Conservation (phyloP, 2,797 vertebrate genomes). For the Myiotriccus ornatus region DNA sequence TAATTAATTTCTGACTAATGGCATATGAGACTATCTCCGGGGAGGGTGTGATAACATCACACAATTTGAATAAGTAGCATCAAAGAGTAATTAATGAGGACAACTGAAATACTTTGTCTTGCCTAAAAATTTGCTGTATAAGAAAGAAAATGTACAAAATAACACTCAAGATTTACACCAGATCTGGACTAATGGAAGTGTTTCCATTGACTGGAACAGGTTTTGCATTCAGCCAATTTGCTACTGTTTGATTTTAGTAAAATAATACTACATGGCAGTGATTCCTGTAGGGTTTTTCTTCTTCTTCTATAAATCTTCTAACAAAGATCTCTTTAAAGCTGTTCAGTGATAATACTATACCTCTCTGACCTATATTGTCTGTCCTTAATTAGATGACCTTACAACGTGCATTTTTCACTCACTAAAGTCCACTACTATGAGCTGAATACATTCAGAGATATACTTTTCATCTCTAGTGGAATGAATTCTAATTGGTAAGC, state of each 20-base stretch:
- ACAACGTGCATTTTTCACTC: neutral
- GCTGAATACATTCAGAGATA: constrained; percentile 6
- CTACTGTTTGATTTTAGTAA: neutral
- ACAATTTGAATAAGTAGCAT: neutral
- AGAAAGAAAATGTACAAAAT: neutral
- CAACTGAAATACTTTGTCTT: neutral
- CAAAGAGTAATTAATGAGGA: constrained; percentile 7
- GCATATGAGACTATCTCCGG: neutral
- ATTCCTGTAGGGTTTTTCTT: neutral
- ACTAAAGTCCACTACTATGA: neutral
- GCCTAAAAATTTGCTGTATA: neutral
- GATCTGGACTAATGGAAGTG: neutral
- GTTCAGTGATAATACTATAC: neutral
- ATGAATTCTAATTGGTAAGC: neutral
- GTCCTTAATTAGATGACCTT: neutral
- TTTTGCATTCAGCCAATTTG: neutral
- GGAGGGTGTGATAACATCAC: neutral
- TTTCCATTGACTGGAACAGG: neutral
- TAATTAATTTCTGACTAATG: neutral
- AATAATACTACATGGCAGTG: neutral
- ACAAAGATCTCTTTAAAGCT: neutral
- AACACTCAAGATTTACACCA: neutral
- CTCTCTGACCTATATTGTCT: neutral
- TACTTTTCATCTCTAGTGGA: neutral
- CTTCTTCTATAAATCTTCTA: neutral